phyloP scores from a whole-genome alignment of 2,888 invertebrate species.

The Leptura quadrifasciata region DNA sequence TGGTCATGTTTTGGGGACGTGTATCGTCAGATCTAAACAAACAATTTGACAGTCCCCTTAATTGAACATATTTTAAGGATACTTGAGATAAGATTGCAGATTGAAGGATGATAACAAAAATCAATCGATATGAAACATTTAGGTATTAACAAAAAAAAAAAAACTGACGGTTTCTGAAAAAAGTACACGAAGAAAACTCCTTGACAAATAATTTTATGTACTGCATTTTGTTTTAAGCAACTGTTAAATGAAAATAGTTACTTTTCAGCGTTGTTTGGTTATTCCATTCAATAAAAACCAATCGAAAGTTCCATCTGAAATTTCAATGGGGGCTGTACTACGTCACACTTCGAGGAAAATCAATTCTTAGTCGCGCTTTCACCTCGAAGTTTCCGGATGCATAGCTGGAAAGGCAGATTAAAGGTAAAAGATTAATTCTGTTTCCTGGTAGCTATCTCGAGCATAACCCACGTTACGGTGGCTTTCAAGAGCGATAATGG shows the following conservation, averaged over 20 bases:
- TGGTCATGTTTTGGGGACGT: neutral
- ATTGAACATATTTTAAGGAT: neutral
- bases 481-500: neutral
- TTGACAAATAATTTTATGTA: no score
- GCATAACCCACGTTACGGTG: neutral
- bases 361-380: constrained; percentile 14
- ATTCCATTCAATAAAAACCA: no score
- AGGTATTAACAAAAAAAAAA: no score
- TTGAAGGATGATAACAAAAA: neutral
- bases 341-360: neutral
- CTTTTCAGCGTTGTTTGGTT: no score
- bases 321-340: neutral
- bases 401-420: neutral
- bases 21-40: neutral
- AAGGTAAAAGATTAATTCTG: constrained; percentile 26
- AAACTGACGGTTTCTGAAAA: no score
- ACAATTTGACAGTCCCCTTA: no score
- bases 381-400: neutral
- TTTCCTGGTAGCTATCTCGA: constrained; percentile 1
- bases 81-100: neutral
- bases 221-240: no score
- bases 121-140: neutral
- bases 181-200: no score
- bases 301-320: no score
- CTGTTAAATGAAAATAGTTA: no score